Evolutionary conservation across 1,140 invertebrate genomes (phyloP).

Genomic region (Delia radicum): DNA sequence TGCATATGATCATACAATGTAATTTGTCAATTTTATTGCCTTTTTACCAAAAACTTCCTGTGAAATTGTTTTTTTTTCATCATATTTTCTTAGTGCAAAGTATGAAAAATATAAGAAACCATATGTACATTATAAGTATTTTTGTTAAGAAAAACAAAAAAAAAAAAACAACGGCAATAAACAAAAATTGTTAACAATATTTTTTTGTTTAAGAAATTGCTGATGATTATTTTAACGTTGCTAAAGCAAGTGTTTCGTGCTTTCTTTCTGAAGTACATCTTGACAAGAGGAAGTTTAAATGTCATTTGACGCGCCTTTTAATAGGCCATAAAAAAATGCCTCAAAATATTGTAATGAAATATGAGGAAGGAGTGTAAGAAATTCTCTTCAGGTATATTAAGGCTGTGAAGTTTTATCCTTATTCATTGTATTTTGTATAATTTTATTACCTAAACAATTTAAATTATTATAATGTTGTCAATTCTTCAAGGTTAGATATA

Average conservation of each 20-base stretch:
- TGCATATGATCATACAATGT: conserved; percentile 7
- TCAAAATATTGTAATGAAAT: not conserved
- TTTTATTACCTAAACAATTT: conserved; percentile 9
- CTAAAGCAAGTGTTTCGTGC: not conserved
- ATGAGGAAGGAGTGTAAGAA: not conserved
- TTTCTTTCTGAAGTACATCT: not conserved
- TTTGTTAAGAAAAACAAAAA: not conserved
- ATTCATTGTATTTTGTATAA: not conserved
- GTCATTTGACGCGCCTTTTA: conserved; percentile 17
- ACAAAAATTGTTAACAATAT: conserved; percentile 14
- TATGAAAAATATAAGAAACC: not conserved
- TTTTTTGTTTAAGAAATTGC: not conserved
- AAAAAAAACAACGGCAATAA: not conserved
- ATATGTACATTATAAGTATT: not conserved
- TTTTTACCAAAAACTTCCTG: conserved; percentile 16
- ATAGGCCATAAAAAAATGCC: conserved; percentile 3
- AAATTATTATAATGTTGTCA: conserved; percentile 13
- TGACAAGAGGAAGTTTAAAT: not conserved
- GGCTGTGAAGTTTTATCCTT: not conserved
- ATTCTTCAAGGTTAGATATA: conserved; percentile 6
- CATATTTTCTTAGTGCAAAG: not conserved
- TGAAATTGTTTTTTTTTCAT: conserved; percentile 5
- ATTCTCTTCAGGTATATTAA: no score
- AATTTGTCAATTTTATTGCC: conserved; percentile 23
- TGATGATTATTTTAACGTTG: conserved; percentile 3